These are phyloP conservation scores for Crocodylus rhombifer DNA, from an alignment of 2,797 vertebrate genomes.

Conservation along the genomic window DNA sequence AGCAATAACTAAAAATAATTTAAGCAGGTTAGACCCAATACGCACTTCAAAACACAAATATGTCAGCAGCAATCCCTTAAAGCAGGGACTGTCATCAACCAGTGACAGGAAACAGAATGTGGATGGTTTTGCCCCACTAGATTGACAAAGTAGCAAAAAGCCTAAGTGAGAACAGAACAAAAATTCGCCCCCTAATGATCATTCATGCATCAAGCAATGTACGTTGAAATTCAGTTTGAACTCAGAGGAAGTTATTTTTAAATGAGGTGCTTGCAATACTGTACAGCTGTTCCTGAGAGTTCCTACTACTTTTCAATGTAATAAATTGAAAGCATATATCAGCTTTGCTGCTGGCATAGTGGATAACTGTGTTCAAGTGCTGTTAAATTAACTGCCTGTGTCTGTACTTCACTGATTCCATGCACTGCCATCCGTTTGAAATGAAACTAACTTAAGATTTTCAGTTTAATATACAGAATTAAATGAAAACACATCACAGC, in stretches of 20 bases:
- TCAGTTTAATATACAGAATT: conserved; percentile 5
- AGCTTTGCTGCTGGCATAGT: background rate
- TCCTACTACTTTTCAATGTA: background rate
- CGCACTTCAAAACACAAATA: background rate
- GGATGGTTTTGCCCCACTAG: background rate
- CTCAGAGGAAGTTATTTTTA: background rate
- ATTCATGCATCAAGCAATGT: background rate
- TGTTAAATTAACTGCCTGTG: conserved; percentile 36
- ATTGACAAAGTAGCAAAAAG: accelerated
- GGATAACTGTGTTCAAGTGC: background rate
- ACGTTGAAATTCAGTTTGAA: background rate
- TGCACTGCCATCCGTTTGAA: conserved; percentile 8
- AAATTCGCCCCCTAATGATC: background rate
- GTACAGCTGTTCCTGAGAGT: background rate
- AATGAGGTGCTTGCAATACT: background rate
- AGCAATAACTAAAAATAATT: background rate
- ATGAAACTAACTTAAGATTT: conserved; percentile 37
- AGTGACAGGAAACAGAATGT: background rate
- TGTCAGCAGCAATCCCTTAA: accelerated
- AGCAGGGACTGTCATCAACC: background rate
- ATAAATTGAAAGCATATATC: conserved; percentile 42
- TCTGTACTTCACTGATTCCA: background rate
- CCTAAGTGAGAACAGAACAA: background rate
- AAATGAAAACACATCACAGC: conserved; percentile 37
- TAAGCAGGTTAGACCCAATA: background rate